Base-by-base conservation (phyloP, 2,888 invertebrate species). In the Byasa hedistus region DNA sequence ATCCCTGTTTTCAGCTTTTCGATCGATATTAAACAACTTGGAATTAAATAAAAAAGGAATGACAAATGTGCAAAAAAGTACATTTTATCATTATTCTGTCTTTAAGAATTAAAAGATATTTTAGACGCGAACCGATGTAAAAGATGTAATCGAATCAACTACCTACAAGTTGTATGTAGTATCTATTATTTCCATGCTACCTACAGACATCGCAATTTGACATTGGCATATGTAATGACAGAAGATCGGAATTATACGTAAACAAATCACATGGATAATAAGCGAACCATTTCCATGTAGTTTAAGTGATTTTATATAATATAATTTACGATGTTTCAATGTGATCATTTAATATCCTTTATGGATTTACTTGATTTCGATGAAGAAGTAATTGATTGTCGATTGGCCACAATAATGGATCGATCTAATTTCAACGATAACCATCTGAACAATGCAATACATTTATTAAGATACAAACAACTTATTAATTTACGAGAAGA, bases 341-440 rank as follows among this genome's bases (percentile, higher is more conserved):
- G 70, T 5, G 72, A 72, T 58, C 81, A 84, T 39, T 66, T 86
- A 22, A 57, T 89, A 36, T 80, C 84, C 3, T 85, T 89, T 61
- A 75, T 91, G 70, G 88, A 92, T 75, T 73, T 89, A 66, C 73
- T 92, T 39, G 87, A 91, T 75, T 78, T 92, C 68, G 87, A 89
- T 61, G 92, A 92, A 78, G 85, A 85, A 70, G 19, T 87, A 2
- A 76, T 91, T 48, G 89, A 92, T 75, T 65, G 70, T 15, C 82
- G 86, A 44, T 76, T 91, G n/a, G 80, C 82, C 71, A 71, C 73
- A 44, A 73, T 92, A 36, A 89, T 89, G 83, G 66, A 70, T 60
- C 83, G 76, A 71, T 78, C 69, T 55, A 76, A 73, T 27, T 74
- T 80, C 64, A 78, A 83, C 7, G 76, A 72, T 62, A 81, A 81